A percentile compares a stretch with the other conserved stretches of the same genome.
phyloP scores from a whole-genome alignment of 2,888 invertebrate species.

The Tyria jacobaeae region DNA sequence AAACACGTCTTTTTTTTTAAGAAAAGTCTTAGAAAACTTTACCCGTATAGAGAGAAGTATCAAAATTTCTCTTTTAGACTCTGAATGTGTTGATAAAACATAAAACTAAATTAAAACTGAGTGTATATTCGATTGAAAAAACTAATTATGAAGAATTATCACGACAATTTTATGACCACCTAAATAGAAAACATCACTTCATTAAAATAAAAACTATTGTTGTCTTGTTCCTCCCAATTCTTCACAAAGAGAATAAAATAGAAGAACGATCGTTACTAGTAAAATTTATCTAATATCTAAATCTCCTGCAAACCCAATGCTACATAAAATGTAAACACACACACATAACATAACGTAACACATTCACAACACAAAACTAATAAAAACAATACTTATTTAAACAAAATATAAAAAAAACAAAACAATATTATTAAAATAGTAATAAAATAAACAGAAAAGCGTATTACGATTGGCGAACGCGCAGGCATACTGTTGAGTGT shows the following conservation, averaged over 20 bases:
- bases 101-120: too few species aligned
- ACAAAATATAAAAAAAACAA: conserved; percentile 6
- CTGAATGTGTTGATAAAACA: too few species aligned
- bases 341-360: conserved; percentile 13
- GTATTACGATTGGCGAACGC: conserved; percentile 35
- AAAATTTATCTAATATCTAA: conserved; percentile 1
- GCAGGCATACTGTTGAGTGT: conserved; percentile 32
- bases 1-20: too few species aligned
- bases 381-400: conserved; percentile 8
- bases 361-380: conserved; percentile 7
- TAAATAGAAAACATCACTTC: background rate
- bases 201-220: background rate
- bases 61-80: too few species aligned
- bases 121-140: too few species aligned
- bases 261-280: background rate
- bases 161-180: background rate
- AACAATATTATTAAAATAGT: conserved; percentile 15
- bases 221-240: too few species aligned
- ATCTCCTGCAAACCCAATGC: conserved; percentile 3
- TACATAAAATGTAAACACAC: conserved; percentile 11
- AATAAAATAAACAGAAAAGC: conserved; percentile 17
- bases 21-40: too few species aligned
- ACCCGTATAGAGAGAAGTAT: too few species aligned
- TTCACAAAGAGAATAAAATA: background rate
- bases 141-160: too few species aligned